Evolutionary conservation across 2,888 invertebrate genomes (phyloP).

Genomic region (Vannuccia rotundouncinata): DNA sequence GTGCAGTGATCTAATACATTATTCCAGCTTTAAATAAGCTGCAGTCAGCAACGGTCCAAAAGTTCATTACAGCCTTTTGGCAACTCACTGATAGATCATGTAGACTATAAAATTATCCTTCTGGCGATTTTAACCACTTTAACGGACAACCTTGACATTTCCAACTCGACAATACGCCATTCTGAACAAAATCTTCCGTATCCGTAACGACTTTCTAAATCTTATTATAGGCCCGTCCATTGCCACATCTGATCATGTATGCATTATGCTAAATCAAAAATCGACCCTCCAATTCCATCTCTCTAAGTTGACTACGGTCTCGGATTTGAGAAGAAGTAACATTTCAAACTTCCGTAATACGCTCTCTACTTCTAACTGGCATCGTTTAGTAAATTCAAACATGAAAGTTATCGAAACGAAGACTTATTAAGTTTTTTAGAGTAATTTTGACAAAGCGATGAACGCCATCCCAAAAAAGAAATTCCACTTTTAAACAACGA

Average conservation of each 20-base stretch:
- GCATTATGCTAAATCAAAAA: slow-evolving; percentile 15
- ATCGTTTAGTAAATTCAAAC: not conserved
- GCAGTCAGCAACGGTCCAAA: not conserved
- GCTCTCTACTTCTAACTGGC: not conserved
- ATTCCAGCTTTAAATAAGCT: slow-evolving; percentile 5
- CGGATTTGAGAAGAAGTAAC: not conserved
- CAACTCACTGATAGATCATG: slow-evolving; percentile 11
- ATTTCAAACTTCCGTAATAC: not conserved
- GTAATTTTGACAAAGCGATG: not conserved
- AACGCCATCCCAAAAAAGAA: not conserved
- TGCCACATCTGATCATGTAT: slow-evolving; percentile 17
- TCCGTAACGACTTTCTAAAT: slow-evolving; percentile 2
- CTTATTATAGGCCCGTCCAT: not conserved
- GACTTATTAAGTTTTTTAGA: not conserved
- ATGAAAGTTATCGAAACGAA: not conserved
- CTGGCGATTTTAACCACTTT: slow-evolving; percentile 17
- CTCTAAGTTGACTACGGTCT: slow-evolving; percentile 5
- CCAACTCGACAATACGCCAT: not conserved
- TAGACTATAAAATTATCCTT: slow-evolving; percentile 20
- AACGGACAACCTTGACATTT: slow-evolving; percentile 2
- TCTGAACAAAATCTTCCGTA: not conserved
- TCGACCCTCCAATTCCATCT: slow-evolving; percentile 23
- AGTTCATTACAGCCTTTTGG: not conserved
- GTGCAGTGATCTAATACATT: slow-evolving; percentile 8
- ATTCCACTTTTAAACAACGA: not conserved